phyloP scores from a whole-genome alignment of 2,113 vertebrate species.

The Corvus moneduloides region DNA sequence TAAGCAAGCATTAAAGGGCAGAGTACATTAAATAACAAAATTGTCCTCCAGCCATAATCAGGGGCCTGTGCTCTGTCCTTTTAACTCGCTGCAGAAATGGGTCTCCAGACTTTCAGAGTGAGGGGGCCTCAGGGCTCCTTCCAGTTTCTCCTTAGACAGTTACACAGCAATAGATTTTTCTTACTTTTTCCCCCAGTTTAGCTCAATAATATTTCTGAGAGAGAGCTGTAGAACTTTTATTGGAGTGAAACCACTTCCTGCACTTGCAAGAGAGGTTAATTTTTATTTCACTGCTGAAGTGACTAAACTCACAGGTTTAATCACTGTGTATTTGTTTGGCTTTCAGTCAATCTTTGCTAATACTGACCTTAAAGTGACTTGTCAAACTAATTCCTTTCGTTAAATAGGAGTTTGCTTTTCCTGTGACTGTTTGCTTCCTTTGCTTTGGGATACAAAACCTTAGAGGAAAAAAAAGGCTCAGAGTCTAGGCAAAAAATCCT shows the following conservation, averaged over 20 bases:
- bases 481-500: background rate
- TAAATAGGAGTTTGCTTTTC: background rate
- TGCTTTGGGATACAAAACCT: conserved; percentile 4
- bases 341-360: background rate
- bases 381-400: background rate
- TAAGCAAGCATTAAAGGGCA: background rate
- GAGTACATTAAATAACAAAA: background rate
- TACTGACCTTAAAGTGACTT: background rate
- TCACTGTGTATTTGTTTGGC: background rate
- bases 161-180: background rate
- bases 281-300: background rate
- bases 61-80: background rate
- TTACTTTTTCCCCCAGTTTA: background rate
- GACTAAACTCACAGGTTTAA: background rate
- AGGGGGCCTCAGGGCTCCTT: background rate
- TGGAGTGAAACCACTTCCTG: background rate
- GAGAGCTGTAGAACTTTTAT: background rate
- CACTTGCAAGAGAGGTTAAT: background rate
- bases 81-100: background rate
- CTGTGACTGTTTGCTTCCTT: background rate
- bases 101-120: background rate
- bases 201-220: background rate
- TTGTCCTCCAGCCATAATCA: background rate
- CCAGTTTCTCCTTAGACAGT: background rate
- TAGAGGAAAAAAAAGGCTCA: fast-evolving